A percentile compares a stretch with the other conserved stretches of the same genome.
phyloP scores from a whole-genome alignment of 2,797 vertebrate species.

The Cephalopachus bancanus region DNA sequence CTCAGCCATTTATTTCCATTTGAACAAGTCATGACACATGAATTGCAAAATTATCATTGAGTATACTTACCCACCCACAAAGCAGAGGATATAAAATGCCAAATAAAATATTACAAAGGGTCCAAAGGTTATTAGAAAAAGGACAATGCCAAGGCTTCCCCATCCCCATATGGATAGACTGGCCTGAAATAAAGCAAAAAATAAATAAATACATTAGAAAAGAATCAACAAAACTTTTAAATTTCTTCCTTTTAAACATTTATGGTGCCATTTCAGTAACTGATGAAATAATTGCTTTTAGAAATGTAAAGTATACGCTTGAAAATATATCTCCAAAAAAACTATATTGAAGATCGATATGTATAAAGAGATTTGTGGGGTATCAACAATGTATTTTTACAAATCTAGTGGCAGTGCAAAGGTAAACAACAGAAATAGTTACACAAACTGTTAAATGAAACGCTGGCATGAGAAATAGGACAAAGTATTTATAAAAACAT shows the following conservation, averaged over 20 bases:
- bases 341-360: neutral
- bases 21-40: conserved; percentile 58
- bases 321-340: conserved; percentile 53
- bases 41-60: conserved; percentile 59
- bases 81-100: conserved; percentile 99
- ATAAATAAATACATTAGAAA: conserved; percentile 53
- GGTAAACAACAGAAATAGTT: neutral
- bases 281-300: conserved; percentile 44
- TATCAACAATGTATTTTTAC: conserved; percentile 5
- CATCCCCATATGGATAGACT: conserved; percentile 99
- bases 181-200: conserved; percentile 92
- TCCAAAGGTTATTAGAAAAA: conserved; percentile 99
- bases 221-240: conserved; percentile 21
- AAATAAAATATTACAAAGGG: conserved; percentile 99
- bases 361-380: neutral
- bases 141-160: conserved; percentile 97
- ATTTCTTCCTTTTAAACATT: conserved; percentile 47
- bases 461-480: neutral
- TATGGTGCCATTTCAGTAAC: conserved; percentile 27
- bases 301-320: conserved; percentile 51
- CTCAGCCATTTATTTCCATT: conserved; percentile 48
- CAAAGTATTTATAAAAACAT: conserved; percentile 36
- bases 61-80: conserved; percentile 97
- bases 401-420: conserved; percentile 11
- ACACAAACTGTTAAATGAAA: conserved; percentile 25